A percentile compares a stretch with the other conserved stretches of the same genome.
Conservation (phyloP, 23 tunicate genomes). For the Oikopleura dioica region DNA sequence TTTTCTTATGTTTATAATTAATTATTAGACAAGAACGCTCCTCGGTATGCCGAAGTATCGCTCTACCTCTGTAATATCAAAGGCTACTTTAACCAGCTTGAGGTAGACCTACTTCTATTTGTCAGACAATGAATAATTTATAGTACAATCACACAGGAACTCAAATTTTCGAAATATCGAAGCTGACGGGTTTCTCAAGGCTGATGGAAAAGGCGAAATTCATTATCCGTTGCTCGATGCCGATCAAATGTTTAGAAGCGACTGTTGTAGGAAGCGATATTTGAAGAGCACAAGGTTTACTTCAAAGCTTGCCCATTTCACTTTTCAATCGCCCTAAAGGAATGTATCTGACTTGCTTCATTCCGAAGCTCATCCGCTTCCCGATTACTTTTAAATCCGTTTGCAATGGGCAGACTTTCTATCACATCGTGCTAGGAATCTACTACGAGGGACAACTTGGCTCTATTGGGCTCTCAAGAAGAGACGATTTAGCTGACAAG, state of each 20-base stretch:
- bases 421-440: slow-evolving; percentile 72
- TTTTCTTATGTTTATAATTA: too few relatives aligned
- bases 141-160: slow-evolving; percentile 18
- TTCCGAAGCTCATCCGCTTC: slow-evolving; percentile 39
- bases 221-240: slow-evolving; percentile 46
- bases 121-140: too few relatives aligned
- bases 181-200: slow-evolving; percentile 39
- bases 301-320: too few relatives aligned
- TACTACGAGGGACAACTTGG: slow-evolving; percentile 37
- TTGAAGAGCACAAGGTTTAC: too few relatives aligned
- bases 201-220: slow-evolving; percentile 70
- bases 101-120: too few relatives aligned
- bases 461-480: slow-evolving; percentile 47
- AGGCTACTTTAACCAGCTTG: too few relatives aligned
- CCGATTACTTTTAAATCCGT: slow-evolving; percentile 73
- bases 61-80: too few relatives aligned
- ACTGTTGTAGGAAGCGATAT: slow-evolving; percentile 35
- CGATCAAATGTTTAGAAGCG: slow-evolving; percentile 83
- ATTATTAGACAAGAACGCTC: too few relatives aligned
- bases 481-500: slow-evolving; percentile 54
- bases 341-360: slow-evolving; percentile 35
- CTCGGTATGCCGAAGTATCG: too few relatives aligned
- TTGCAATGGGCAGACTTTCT: slow-evolving; percentile 38
- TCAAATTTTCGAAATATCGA: slow-evolving; percentile 55
- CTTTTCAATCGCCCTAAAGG: too few relatives aligned